Conservation (phyloP, 2,113 vertebrate species). For the Holacanthus passer region DNA sequence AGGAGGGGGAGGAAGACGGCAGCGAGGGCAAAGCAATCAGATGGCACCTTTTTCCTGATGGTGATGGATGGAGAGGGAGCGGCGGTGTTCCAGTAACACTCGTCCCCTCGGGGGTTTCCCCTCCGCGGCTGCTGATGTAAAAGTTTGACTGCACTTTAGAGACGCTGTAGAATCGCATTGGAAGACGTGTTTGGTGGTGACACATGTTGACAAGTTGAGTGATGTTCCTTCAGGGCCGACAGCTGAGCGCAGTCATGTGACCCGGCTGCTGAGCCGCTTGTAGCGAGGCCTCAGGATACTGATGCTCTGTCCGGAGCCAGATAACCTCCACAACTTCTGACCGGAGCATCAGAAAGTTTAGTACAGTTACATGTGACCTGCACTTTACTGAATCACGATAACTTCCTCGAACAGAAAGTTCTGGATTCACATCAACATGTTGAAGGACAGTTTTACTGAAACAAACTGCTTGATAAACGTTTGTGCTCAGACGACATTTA, state of each 20-base stretch:
- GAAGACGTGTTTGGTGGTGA: conserved; percentile 28
- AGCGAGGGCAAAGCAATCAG: conserved; percentile 53
- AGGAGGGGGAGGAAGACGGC: conserved; percentile 25
- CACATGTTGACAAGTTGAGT: conserved; percentile 52
- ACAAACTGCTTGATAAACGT: too few relatives aligned
- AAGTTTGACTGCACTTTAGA: conserved; percentile 57
- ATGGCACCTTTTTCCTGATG: conserved; percentile 53
- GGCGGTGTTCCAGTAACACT: conserved; percentile 11
- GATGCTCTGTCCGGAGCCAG: background rate
- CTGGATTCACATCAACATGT: too few relatives aligned
- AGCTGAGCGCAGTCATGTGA: conserved; percentile 47
- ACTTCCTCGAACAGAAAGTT: too few relatives aligned
- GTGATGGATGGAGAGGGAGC: conserved; percentile 61
- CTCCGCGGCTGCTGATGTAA: conserved; percentile 15
- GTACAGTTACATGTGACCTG: too few relatives aligned
- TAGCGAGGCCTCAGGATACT: background rate
- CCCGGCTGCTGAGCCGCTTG: background rate
- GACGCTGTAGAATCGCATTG: conserved; percentile 6
- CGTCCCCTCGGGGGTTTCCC: conserved; percentile 43
- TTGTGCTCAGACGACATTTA: too few relatives aligned
- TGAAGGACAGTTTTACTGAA: too few relatives aligned
- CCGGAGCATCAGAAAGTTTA: background rate
- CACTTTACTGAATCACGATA: too few relatives aligned
- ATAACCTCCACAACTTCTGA: background rate
- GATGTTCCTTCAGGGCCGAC: conserved; percentile 49